These are phyloP conservation scores for Limnephilus marmoratus DNA, from an alignment of 2,888 invertebrate species.

Conservation along the genomic window DNA sequence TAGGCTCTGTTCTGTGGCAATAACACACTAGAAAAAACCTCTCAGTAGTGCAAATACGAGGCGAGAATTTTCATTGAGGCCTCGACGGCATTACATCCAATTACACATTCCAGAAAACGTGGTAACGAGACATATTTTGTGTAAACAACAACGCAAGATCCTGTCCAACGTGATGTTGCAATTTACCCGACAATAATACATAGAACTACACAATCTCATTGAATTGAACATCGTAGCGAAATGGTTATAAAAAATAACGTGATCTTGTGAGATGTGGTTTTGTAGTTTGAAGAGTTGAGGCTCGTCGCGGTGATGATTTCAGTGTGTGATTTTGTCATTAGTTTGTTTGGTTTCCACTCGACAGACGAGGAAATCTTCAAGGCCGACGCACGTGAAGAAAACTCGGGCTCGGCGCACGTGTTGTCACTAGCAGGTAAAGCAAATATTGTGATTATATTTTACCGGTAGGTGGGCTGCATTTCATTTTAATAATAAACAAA, in stretches of 20 bases:
- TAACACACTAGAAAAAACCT: neutral
- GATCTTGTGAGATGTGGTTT: neutral
- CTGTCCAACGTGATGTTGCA: neutral
- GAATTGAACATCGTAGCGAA: neutral
- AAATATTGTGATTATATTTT: neutral
- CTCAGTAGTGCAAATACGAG: neutral
- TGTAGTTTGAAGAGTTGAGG: neutral
- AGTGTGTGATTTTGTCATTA: constrained; percentile 38
- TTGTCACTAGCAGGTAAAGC: neutral
- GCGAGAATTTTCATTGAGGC: neutral
- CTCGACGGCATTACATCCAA: neutral
- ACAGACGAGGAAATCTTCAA: constrained; percentile 27
- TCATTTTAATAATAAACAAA: no score
- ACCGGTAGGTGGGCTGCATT: neutral
- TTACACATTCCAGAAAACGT: neutral
- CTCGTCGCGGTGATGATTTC: constrained; percentile 35
- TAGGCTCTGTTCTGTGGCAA: neutral
- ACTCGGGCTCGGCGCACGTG: neutral
- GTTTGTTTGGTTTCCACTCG: constrained; percentile 31
- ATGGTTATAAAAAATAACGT: neutral
- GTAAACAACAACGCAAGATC: neutral
- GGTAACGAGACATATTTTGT: neutral
- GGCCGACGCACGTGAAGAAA: constrained; percentile 24
- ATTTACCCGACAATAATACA: neutral
- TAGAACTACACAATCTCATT: neutral